Percentiles rank a stretch among this genome's conserved stretches.
Conservation (phyloP, 1,140 invertebrate genomes). For the Leptinotarsa undecemlineata region DNA sequence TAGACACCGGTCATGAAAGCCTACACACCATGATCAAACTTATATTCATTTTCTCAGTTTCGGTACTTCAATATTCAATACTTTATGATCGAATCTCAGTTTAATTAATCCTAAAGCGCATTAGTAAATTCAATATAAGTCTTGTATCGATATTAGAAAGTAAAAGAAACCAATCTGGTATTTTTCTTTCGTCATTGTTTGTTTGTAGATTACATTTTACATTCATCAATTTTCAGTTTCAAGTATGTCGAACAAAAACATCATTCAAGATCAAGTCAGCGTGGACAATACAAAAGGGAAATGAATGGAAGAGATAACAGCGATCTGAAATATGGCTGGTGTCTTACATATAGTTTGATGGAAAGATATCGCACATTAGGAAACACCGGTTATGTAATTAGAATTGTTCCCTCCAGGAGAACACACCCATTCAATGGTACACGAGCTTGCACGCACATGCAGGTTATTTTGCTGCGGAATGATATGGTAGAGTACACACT, state of each 20-base stretch:
- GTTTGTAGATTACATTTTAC: too few relatives aligned
- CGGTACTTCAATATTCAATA: too few relatives aligned
- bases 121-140: too few relatives aligned
- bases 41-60: too few relatives aligned
- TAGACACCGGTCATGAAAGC: too few relatives aligned
- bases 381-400: conserved; percentile 25
- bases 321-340: conserved; percentile 12
- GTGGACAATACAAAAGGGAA: not conserved
- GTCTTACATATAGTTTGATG: conserved; percentile 15
- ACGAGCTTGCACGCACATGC: conserved; percentile 5
- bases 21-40: too few relatives aligned
- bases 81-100: too few relatives aligned
- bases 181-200: too few relatives aligned
- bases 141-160: too few relatives aligned
- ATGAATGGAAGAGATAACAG: conserved; percentile 12
- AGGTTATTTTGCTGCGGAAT: not conserved
- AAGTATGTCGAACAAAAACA: not conserved
- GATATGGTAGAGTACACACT: conserved; percentile 9
- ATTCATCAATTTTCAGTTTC: too few relatives aligned
- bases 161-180: too few relatives aligned
- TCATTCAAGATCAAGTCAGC: conserved; percentile 5
- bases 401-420: conserved; percentile 17
- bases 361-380: conserved; percentile 25
- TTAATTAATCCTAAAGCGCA: too few relatives aligned
- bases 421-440: conserved; percentile 16